phyloP scores from a whole-genome alignment of 2,113 vertebrate species.

The Notarius quadriscutis region DNA sequence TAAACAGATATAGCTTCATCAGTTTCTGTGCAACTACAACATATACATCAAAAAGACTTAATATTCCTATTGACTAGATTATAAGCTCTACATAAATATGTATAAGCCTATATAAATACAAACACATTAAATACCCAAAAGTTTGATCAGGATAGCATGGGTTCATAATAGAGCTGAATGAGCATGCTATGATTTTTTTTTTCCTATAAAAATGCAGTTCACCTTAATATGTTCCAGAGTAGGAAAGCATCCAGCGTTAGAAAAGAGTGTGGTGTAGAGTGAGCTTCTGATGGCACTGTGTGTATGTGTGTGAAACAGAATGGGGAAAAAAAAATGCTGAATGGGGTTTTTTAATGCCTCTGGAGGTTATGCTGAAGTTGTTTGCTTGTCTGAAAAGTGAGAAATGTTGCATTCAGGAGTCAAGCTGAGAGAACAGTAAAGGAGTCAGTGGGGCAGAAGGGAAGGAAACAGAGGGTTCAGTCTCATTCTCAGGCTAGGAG shows the following conservation, averaged over 20 bases:
- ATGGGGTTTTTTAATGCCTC: conserved; percentile 42
- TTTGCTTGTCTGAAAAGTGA: conserved; percentile 41
- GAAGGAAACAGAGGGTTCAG: conserved; percentile 31
- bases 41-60: not conserved
- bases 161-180: conserved; percentile 8
- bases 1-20: not conserved
- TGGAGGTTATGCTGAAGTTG: conserved; percentile 41
- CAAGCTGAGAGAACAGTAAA: conserved; percentile 36
- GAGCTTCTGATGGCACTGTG: conserved; percentile 35
- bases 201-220: conserved; percentile 23
- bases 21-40: not conserved
- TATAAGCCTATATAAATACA: not conserved
- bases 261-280: conserved; percentile 21
- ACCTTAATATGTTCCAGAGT: conserved; percentile 26
- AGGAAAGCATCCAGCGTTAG: not conserved
- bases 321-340: conserved; percentile 29
- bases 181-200: conserved; percentile 31
- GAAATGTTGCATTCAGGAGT: conserved; percentile 42
- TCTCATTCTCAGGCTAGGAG: conserved; percentile 40
- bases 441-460: conserved; percentile 31
- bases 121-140: not conserved
- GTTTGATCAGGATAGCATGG: not conserved
- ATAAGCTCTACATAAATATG: not conserved
- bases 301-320: conserved; percentile 35
- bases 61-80: not conserved